Evolutionary conservation across 2,113 vertebrate genomes (phyloP), one percentile per base, ranked within the genome.

Genomic region (Xiphophorus maculatus): DNA sequence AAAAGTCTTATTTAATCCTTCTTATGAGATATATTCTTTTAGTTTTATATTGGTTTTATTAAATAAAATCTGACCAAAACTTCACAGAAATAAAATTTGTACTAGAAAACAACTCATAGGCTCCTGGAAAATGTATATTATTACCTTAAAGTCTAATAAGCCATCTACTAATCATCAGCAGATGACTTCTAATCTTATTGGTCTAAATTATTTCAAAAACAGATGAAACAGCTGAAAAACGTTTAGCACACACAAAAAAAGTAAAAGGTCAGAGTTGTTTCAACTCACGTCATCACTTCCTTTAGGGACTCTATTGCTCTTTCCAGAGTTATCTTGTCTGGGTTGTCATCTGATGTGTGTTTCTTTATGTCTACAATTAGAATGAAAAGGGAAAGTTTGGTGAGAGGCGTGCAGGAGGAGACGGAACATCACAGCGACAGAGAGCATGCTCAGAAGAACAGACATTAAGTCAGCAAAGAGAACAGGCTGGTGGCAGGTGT

Each of bases 261-360:
- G 14, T 3, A 27, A 81, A 66, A 75, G 64, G 29, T 22, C 15
- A 12, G 51, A 40, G 64, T 76, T n/a, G 65, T 0, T 15, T 3
- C 4, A n/a, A 92, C 98, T 97, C 94, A 99, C 98, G 96, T 99
- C 98, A 99, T 99, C 75, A 99, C 98, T 94, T 99, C 97, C 91
- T 97, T 98, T 66, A 99, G 87, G 30, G 97, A 97, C 73, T 97
- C 97, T 73, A 99, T 99, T 68, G 98, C 98, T 93, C 94, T 97
- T 82, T 98, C 97, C 84, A 99, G 90, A 54, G 93, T 98, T 72
- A 92, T 74, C 93, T 99, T 99, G 91, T 99, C 98, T 66, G 98
- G 97, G 86, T 98, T 98, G 82, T 98, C 97, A 84, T 98, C 96
- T 33, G 95, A 85, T 25, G 98, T 99, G 66, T 99, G 98, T 83